Conservation (phyloP, 2,113 vertebrate genomes). For the Edolisoma coerulescens region DNA sequence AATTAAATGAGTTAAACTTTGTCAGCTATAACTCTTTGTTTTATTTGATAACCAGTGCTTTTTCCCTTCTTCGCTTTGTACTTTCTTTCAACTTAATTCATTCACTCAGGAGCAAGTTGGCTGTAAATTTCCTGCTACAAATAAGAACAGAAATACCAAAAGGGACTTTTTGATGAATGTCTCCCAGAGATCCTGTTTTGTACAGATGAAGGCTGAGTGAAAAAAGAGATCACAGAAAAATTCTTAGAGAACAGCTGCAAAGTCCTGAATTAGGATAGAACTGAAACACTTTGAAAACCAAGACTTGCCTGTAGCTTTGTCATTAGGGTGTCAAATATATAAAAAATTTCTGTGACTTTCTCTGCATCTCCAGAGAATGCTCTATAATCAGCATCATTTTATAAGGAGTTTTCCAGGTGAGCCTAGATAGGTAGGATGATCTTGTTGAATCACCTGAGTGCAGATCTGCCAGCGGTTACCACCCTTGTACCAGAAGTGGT, state of each 20-base stretch:
- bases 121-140: neutral
- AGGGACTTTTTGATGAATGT: neutral
- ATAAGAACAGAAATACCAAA: neutral
- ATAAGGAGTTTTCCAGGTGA: neutral
- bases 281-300: neutral
- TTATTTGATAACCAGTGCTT: neutral
- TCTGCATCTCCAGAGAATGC: neutral
- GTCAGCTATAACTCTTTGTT: neutral
- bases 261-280: neutral
- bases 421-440: neutral
- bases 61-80: neutral
- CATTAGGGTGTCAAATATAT: neutral
- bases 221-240: neutral
- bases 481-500: neutral
- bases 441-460: neutral
- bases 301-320: neutral
- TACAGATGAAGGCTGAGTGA: neutral
- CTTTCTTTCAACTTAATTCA: neutral
- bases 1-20: neutral
- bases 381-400: neutral
- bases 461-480: neutral
- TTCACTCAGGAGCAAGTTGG: neutral
- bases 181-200: neutral
- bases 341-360: neutral
- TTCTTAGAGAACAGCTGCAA: neutral